Evolutionary conservation across 2,797 vertebrate genomes (phyloP).

Genomic region (Lithobates pipiens): DNA sequence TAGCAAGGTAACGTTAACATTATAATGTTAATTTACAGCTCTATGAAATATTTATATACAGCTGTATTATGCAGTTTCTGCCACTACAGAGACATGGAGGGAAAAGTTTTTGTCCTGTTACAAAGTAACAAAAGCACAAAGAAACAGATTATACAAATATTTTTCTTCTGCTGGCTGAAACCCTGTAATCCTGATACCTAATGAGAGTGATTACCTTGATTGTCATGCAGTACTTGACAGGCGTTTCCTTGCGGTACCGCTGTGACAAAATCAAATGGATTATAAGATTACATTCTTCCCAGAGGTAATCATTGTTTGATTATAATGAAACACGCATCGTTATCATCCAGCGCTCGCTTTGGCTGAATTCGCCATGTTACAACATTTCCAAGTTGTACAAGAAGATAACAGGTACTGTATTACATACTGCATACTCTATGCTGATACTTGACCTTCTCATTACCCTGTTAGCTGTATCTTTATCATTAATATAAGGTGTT

Average conservation of each 20-base stretch:
- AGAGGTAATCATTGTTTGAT: conserved; percentile 63
- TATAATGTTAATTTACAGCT: too few species aligned
- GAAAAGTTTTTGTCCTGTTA: not conserved
- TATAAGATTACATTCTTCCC: conserved; percentile 58
- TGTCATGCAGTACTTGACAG: conserved; percentile 52
- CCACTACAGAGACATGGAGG: not conserved
- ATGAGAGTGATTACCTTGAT: conserved; percentile 49
- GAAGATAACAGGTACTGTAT: conserved; percentile 27
- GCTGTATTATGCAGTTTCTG: too few species aligned
- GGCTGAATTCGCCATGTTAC: conserved; percentile 49
- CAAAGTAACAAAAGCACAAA: not conserved
- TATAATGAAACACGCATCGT: conserved; percentile 54
- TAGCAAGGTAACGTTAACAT: too few species aligned
- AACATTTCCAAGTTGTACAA: conserved; percentile 23
- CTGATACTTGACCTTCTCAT: not conserved
- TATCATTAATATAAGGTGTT: not conserved
- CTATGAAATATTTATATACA: not conserved
- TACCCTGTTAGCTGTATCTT: not conserved
- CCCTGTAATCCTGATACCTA: conserved; percentile 49
- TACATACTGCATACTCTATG: not conserved
- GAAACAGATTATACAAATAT: conserved; percentile 31
- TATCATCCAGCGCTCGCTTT: conserved; percentile 60
- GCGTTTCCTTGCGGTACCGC: conserved; percentile 49
- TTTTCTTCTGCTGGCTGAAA: conserved; percentile 43
- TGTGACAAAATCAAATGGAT: conserved; percentile 63